Conservation (phyloP, 2,888 invertebrate genomes). For the Nephrotoma flavescens region DNA sequence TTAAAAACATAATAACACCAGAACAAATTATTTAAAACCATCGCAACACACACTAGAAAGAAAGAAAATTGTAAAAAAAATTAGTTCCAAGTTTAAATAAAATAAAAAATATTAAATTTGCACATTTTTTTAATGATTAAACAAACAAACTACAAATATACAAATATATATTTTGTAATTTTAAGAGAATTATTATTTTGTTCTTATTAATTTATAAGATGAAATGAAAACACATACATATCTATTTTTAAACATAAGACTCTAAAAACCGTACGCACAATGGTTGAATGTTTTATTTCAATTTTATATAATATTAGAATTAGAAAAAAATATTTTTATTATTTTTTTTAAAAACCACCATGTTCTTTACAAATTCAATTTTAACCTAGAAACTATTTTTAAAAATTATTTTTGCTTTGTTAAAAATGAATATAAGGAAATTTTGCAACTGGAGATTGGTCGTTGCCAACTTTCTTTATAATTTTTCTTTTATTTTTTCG, state of each 20-base stretch:
- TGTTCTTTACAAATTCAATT: not conserved
- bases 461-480: not conserved
- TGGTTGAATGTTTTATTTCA: not conserved
- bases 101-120: not conserved
- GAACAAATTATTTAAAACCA: not conserved
- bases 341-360: not conserved
- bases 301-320: not conserved
- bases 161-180: not conserved
- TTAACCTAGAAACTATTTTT: not conserved
- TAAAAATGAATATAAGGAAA: not conserved
- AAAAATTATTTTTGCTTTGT: not conserved
- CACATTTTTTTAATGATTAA: not conserved
- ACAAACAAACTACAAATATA: not conserved
- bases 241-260: not conserved
- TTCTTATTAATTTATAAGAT: not conserved
- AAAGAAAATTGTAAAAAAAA: not conserved
- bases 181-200: not conserved
- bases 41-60: not conserved
- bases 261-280: not conserved
- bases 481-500: not conserved
- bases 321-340: not conserved
- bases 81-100: not conserved
- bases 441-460: not conserved
- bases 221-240: not conserved
- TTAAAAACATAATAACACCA: not conserved